These are phyloP conservation scores for Ptychobarbus kaznakovi DNA, from an alignment of 2,797 vertebrate species.

Conservation along the genomic window DNA sequence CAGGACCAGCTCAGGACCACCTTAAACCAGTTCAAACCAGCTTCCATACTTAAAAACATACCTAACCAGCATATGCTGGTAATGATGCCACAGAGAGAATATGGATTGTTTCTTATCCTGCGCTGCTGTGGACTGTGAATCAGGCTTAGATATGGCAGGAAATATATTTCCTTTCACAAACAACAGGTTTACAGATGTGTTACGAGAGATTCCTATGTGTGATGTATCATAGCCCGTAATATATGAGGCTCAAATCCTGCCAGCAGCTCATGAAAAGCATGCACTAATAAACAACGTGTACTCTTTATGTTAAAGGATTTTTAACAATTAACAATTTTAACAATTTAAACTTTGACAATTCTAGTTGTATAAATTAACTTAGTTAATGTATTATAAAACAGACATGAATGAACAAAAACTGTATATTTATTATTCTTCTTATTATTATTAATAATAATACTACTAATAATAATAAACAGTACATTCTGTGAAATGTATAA, in stretches of 20 bases:
- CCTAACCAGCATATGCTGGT: background rate
- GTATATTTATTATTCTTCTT: background rate
- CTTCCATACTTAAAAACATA: no score
- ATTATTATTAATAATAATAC: background rate
- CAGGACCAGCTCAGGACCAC: no score
- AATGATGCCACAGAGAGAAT: background rate
- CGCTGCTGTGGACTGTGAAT: background rate
- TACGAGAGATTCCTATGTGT: background rate
- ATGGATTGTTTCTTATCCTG: background rate
- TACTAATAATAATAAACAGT: background rate
- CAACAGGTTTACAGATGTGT: background rate
- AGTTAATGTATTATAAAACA: background rate
- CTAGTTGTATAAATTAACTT: background rate
- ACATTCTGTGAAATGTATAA: background rate
- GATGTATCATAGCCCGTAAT: background rate
- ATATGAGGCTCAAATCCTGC: background rate
- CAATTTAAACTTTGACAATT: no score
- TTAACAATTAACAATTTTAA: background rate
- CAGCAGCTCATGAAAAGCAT: background rate
- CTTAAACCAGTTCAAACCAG: no score
- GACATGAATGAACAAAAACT: background rate
- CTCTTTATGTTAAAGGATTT: background rate
- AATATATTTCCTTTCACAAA: slow-evolving; percentile 7
- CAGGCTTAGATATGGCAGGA: background rate
- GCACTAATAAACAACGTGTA: background rate